Conservation (phyloP, 2,888 invertebrate species). For the Andrena trimmerana region DNA sequence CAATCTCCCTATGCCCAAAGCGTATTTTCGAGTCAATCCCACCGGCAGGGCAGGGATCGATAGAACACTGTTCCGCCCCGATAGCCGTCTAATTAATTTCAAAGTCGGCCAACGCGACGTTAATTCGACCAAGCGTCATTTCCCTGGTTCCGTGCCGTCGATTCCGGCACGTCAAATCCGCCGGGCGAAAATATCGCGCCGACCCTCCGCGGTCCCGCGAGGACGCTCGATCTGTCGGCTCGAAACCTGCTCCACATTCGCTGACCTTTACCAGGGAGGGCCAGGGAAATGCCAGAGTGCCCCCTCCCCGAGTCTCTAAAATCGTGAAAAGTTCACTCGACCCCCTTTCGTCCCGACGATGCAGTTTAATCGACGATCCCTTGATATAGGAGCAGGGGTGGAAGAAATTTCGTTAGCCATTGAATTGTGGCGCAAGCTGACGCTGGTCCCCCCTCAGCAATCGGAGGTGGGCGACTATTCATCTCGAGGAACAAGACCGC, state of each 20-base stretch:
- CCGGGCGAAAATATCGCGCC: conserved; percentile 15
- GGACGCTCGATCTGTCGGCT: conserved; percentile 53
- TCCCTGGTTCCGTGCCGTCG: conserved; percentile 37
- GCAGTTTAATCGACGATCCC: conserved; percentile 45
- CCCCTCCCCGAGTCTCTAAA: background rate
- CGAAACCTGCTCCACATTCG: conserved; percentile 58
- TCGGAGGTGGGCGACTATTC: conserved; percentile 27
- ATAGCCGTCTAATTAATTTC: conserved; percentile 42
- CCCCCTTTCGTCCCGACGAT: conserved; percentile 7
- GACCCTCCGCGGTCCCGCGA: conserved; percentile 42
- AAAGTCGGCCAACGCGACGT: conserved; percentile 5
- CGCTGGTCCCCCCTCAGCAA: conserved; percentile 16
- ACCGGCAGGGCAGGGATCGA: background rate
- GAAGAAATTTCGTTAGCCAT: conserved; percentile 49
- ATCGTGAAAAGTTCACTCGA: conserved; percentile 1
- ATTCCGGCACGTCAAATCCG: conserved; percentile 28
- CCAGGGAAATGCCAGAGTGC: conserved; percentile 65
- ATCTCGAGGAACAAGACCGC: conserved; percentile 40
- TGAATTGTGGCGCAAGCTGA: conserved; percentile 40
- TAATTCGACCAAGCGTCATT: conserved; percentile 42
- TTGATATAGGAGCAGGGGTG: conserved; percentile 11
- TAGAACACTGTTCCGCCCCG: conserved; percentile 19
- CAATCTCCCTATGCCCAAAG: background rate
- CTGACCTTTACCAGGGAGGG: conserved; percentile 66
- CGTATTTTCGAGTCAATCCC: conserved; percentile 6